Evolutionary conservation across 2,797 vertebrate genomes (phyloP).

Genomic region (Melanotaenia nigrans): DNA sequence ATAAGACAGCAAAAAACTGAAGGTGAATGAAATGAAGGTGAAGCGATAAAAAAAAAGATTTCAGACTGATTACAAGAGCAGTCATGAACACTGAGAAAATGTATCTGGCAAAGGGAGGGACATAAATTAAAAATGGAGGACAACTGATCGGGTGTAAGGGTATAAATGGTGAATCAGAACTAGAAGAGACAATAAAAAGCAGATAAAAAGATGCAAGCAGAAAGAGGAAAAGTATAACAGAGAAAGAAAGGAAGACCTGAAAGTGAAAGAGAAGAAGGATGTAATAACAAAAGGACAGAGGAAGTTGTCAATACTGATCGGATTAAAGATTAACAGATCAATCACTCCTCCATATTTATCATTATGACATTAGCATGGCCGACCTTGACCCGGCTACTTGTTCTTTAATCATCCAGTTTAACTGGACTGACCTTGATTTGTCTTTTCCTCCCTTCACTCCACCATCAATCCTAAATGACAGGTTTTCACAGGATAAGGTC

Average conservation of each 20-base stretch:
- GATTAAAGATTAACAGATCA: constrained; percentile 10
- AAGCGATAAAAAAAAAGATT: constrained; percentile 19
- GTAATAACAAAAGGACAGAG: not conserved
- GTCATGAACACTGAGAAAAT: not conserved
- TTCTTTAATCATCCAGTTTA: constrained; percentile 17
- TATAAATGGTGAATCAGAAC: not conserved
- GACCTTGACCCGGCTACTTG: not conserved
- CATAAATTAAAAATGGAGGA: constrained; percentile 4
- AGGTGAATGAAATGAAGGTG: constrained; percentile 8
- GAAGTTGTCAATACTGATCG: not conserved
- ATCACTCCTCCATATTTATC: constrained; percentile 11
- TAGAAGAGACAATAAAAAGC: not conserved
- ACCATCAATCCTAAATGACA: constrained; percentile 5
- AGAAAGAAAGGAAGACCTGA: not conserved
- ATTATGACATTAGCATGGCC: not conserved
- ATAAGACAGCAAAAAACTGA: constrained; percentile 12
- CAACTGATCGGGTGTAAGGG: not conserved
- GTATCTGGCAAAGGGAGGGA: not conserved
- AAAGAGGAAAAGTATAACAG: not conserved
- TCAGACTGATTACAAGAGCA: constrained; percentile 15
- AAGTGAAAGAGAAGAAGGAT: not conserved
- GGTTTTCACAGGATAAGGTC: constrained; percentile 8
- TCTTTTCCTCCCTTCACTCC: not conserved
- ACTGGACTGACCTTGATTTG: not conserved
- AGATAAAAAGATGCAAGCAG: not conserved